These are phyloP conservation scores for Dendrolimus kikuchii DNA, from an alignment of 1,140 invertebrate species.

Conservation along the genomic window DNA sequence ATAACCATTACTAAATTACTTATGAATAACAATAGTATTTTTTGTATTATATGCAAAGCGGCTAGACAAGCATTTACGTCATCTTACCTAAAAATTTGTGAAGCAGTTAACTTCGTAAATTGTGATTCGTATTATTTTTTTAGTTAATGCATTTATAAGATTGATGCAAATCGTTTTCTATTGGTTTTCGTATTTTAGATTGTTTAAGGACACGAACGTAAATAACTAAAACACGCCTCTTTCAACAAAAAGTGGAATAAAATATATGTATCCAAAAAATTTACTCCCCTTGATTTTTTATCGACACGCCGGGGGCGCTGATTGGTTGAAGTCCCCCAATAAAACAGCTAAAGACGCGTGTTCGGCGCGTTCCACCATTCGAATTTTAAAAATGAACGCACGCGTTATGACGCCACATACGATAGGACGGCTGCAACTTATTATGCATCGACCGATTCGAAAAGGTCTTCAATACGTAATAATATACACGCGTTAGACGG, in stretches of 20 bases:
- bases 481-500: slow-evolving; percentile 11
- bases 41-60: too few relatives aligned
- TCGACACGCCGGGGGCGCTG: slow-evolving; percentile 24
- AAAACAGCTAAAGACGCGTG: slow-evolving; percentile 64
- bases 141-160: too few relatives aligned
- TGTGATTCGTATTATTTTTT: too few relatives aligned
- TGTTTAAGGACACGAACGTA: not conserved
- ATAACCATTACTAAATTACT: too few relatives aligned
- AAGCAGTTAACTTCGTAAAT: too few relatives aligned
- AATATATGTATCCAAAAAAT: slow-evolving; percentile 25
- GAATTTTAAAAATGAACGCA: slow-evolving; percentile 56
- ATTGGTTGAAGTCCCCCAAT: slow-evolving; percentile 52
- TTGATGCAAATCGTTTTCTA: too few relatives aligned
- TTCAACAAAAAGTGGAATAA: slow-evolving; percentile 16
- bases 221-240: slow-evolving; percentile 21
- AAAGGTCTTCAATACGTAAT: slow-evolving; percentile 20
- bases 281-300: slow-evolving; percentile 38
- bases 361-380: slow-evolving; percentile 43
- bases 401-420: slow-evolving; percentile 40
- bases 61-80: too few relatives aligned
- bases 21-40: too few relatives aligned
- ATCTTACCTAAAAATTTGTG: too few relatives aligned
- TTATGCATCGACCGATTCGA: slow-evolving; percentile 50
- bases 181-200: too few relatives aligned
- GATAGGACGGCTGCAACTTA: slow-evolving; percentile 46